phyloP scores from a whole-genome alignment of 2,113 vertebrate genomes.

The Solea senegalensis region DNA sequence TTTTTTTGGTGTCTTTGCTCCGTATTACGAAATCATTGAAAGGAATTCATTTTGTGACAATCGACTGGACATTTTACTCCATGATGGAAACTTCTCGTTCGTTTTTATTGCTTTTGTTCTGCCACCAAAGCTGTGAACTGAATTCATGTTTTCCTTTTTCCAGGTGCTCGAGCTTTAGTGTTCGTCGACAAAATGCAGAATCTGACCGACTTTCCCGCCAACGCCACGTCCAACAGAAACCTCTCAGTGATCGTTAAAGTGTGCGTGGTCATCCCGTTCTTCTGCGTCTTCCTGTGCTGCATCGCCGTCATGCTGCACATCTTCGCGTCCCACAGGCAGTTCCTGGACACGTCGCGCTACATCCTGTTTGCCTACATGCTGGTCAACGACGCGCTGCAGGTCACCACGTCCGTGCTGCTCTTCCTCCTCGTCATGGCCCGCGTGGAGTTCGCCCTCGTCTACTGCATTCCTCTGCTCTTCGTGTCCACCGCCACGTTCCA shows the following conservation, averaged over 20 bases:
- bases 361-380: conserved; percentile 82
- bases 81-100: no score
- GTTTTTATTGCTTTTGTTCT: no score
- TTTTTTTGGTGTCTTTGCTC: no score
- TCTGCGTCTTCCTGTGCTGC: conserved; percentile 74
- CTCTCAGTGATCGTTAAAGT: conserved; percentile 74
- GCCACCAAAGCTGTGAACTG: no score
- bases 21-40: no score
- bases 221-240: conserved; percentile 54
- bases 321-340: conserved; percentile 75
- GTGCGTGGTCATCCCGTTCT: conserved; percentile 75
- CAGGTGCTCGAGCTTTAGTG: no score
- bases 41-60: no score
- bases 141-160: no score
- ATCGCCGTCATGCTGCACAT: conserved; percentile 75
- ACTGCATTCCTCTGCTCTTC: conserved; percentile 69
- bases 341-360: conserved; percentile 79
- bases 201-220: conserved; percentile 58
- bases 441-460: conserved; percentile 57
- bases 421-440: conserved; percentile 71
- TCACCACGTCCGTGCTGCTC: conserved; percentile 75
- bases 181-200: conserved; percentile 70
- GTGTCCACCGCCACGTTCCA: conserved; percentile 73
- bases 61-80: no score
- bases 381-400: conserved; percentile 78